A percentile compares a stretch with the other conserved stretches of the same genome.
Conservation (phyloP, 2,797 vertebrate species). For the Thamnophis elegans region DNA sequence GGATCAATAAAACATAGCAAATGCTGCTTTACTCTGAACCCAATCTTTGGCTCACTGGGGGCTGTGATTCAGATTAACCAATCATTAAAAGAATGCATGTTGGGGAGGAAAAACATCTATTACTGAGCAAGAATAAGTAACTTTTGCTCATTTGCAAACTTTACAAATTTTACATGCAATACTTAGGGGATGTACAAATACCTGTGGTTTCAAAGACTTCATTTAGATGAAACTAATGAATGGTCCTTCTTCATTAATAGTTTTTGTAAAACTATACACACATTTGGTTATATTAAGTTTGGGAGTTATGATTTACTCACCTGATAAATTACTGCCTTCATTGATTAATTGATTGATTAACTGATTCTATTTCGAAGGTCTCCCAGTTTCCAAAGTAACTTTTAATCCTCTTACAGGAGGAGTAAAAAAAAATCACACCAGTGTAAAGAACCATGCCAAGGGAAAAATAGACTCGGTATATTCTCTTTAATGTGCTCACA, state of each 20-base stretch:
- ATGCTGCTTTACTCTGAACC: constrained; percentile 18
- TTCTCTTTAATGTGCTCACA: neutral
- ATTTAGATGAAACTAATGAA: constrained; percentile 17
- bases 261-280: neutral
- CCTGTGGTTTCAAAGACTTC: neutral
- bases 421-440: neutral
- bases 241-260: neutral
- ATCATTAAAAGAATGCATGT: constrained; percentile 17
- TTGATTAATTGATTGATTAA: neutral
- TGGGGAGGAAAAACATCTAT: neutral
- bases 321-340: neutral
- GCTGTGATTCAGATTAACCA: constrained; percentile 10
- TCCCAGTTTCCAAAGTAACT: neutral
- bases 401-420: neutral
- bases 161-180: constrained; percentile 25
- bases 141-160: constrained; percentile 21
- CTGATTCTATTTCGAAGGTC: neutral
- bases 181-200: constrained; percentile 5
- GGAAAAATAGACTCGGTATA: neutral
- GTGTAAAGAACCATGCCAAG: neutral
- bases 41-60: neutral
- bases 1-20: constrained; percentile 20
- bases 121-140: constrained; percentile 4
- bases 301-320: neutral
- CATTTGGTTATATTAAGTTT: neutral